phyloP scores from a whole-genome alignment of 2,113 vertebrate species.

The Corapipo altera region DNA sequence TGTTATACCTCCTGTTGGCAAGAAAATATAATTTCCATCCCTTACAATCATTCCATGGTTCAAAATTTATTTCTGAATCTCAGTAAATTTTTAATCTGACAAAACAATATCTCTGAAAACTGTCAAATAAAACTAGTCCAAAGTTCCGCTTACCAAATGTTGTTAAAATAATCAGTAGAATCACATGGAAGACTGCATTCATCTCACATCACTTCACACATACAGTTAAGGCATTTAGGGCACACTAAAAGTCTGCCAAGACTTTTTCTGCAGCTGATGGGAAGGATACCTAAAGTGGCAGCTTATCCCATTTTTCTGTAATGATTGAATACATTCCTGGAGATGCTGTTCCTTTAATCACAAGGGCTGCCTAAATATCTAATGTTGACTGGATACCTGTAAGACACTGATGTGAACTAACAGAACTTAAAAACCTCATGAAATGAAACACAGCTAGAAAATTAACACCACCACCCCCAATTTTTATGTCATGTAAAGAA shows the following conservation, averaged over 20 bases:
- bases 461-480: rapidly evolving
- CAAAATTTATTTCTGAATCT: not conserved
- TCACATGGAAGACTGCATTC: not conserved
- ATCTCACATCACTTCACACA: not conserved
- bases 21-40: not conserved
- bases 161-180: not conserved
- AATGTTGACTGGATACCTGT: not conserved
- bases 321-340: not conserved
- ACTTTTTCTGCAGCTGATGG: not conserved
- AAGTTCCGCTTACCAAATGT: not conserved
- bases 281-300: not conserved
- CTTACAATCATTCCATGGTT: not conserved
- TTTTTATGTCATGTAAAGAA: not conserved
- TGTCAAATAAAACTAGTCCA: not conserved
- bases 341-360: not conserved
- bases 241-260: not conserved
- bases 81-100: not conserved
- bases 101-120: not conserved
- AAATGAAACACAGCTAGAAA: not conserved
- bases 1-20: not conserved
- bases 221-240: not conserved
- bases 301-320: not conserved
- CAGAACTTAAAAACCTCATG: not conserved
- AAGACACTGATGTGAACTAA: not conserved
- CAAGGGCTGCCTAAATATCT: not conserved